These are phyloP conservation scores for Melierax canorus DNA, from an alignment of 2,113 vertebrate genomes.

Conservation along the genomic window DNA sequence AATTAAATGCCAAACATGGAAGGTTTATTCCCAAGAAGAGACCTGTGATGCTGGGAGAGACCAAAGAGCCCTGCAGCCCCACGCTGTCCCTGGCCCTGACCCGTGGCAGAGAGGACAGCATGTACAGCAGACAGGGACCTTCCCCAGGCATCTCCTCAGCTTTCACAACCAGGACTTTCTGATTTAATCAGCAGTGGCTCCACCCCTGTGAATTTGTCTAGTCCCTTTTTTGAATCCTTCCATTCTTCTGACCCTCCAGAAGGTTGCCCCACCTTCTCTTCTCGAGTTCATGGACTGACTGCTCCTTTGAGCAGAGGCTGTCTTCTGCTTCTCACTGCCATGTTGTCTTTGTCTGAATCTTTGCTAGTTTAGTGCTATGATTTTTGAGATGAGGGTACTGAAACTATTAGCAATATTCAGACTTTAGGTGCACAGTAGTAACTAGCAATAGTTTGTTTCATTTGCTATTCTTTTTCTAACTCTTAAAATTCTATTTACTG, in stretches of 20 bases:
- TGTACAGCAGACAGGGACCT: neutral
- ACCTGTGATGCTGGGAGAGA: neutral
- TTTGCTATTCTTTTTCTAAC: neutral
- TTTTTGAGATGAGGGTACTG: neutral
- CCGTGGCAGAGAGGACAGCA: neutral
- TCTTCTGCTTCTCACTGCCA: neutral
- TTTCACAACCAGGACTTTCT: neutral
- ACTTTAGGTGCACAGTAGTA: neutral
- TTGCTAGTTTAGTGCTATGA: neutral
- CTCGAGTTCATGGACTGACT: neutral
- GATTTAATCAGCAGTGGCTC: neutral
- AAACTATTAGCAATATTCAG: neutral
- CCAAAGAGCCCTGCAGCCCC: fast-evolving
- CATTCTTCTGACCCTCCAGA: neutral
- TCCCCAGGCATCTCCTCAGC: neutral
- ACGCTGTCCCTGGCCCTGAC: fast-evolving
- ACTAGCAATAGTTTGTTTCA: neutral
- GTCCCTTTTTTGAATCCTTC: neutral
- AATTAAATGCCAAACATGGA: neutral
- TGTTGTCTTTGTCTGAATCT: neutral
- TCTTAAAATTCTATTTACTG: neutral
- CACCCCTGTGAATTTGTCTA: too few species aligned
- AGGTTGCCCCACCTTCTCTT: neutral
- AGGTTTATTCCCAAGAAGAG: neutral
- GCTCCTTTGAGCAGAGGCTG: neutral